phyloP scores from a whole-genome alignment of 1,140 invertebrate genomes.

The Potamilus streckersoni region DNA sequence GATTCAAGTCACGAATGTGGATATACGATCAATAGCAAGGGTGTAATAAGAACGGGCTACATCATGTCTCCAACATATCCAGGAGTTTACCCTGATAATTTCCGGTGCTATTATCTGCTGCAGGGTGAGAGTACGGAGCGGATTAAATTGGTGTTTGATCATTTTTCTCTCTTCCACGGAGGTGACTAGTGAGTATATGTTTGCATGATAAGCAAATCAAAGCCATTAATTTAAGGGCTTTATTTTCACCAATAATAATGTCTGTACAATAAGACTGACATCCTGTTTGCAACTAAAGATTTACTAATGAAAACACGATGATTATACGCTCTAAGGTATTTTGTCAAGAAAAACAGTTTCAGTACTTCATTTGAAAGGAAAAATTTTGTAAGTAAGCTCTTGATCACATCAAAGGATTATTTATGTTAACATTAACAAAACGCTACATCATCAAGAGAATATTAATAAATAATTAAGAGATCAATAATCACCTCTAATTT shows the following conservation, averaged over 20 bases:
- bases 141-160: slow-evolving; percentile 95
- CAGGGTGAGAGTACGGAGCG: slow-evolving; percentile 89
- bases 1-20: slow-evolving; percentile 71
- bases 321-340: too few species aligned
- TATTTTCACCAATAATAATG: not conserved
- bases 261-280: not conserved
- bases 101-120: slow-evolving; percentile 93
- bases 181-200: slow-evolving; percentile 88
- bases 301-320: not conserved
- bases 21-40: slow-evolving; percentile 64
- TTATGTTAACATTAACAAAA: too few species aligned
- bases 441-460: too few species aligned
- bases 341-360: too few species aligned
- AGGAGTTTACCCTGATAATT: slow-evolving; percentile 97
- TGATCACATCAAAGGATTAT: too few species aligned
- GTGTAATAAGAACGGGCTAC: slow-evolving; percentile 76
- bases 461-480: too few species aligned
- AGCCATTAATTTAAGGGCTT: too few species aligned
- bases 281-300: not conserved
- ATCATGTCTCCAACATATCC: slow-evolving; percentile 98
- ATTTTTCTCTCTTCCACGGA: slow-evolving; percentile 99
- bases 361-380: too few species aligned
- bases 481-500: not conserved
- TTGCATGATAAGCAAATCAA: not conserved
- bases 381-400: too few species aligned